A percentile compares a stretch with the other conserved stretches of the same genome.
Evolutionary conservation across 2,888 invertebrate genomes (phyloP).

Genomic region (Stenodema calcarata): DNA sequence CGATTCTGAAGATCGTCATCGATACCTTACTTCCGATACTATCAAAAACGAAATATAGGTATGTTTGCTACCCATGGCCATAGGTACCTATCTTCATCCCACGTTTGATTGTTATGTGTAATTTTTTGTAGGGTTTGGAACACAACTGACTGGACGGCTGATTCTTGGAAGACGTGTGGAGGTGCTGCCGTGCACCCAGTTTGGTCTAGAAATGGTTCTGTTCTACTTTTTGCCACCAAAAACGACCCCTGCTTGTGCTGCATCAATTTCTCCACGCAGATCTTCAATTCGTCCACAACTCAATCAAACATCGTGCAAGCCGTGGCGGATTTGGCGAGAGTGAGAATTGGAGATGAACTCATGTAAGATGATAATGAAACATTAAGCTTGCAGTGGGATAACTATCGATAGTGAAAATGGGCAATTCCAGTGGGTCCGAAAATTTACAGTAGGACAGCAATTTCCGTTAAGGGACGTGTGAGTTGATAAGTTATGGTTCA

Average conservation of each 20-base stretch:
- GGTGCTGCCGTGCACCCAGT: conserved; percentile 71
- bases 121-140: conserved; percentile 41
- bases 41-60: too few species aligned
- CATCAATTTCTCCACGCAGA: conserved; percentile 7
- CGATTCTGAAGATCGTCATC: too few species aligned
- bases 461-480: too few species aligned
- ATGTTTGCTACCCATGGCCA: too few species aligned
- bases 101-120: too few species aligned
- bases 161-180: conserved; percentile 48
- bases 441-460: too few species aligned
- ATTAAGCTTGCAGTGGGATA: too few species aligned
- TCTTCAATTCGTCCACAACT: neutral
- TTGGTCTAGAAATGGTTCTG: conserved; percentile 81
- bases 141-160: conserved; percentile 40
- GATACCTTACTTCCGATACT: too few species aligned
- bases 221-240: conserved; percentile 79
- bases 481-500: too few species aligned
- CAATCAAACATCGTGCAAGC: conserved; percentile 12
- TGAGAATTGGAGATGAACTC: neutral
- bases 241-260: conserved; percentile 59
- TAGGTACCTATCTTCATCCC: too few species aligned
- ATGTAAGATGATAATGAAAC: neutral
- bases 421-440: too few species aligned
- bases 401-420: too few species aligned
- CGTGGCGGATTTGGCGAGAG: conserved; percentile 33